Conservation (phyloP, 2,113 vertebrate species). For the Fregata magnificens region DNA sequence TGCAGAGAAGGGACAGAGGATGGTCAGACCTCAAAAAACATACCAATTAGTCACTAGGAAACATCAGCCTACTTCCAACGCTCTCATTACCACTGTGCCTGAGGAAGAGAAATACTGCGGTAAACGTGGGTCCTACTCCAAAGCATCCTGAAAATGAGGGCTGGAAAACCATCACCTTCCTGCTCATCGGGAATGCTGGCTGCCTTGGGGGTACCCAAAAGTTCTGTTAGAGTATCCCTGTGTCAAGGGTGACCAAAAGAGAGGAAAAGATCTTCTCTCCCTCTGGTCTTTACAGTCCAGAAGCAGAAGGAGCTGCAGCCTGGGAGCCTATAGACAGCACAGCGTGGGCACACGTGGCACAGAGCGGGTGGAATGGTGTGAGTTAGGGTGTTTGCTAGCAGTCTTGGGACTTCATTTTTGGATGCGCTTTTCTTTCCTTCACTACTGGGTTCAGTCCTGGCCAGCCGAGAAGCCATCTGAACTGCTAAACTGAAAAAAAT, state of each 20-base stretch:
- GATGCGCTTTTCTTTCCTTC: not conserved
- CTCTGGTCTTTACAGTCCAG: not conserved
- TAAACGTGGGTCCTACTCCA: not conserved
- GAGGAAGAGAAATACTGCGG: not conserved
- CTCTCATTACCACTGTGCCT: not conserved
- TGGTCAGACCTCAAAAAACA: not conserved
- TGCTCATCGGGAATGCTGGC: not conserved
- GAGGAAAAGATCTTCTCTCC: not conserved
- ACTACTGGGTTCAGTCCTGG: accelerated
- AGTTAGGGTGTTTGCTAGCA: not conserved
- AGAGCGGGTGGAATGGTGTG: not conserved
- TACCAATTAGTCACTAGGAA: not conserved
- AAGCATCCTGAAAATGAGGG: not conserved
- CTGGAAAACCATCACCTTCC: not conserved
- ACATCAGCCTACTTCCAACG: not conserved
- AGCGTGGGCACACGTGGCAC: accelerated
- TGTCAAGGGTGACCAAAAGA: not conserved
- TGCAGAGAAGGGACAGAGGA: not conserved
- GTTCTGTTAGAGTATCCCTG: not conserved
- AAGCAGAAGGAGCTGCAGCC: not conserved
- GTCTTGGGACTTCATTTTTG: not conserved
- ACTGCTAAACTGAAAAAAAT: not conserved
- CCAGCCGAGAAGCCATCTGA: not conserved
- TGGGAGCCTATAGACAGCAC: not conserved
- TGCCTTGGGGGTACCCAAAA: not conserved